Evolutionary conservation across 2,113 vertebrate species (phyloP).

Genomic region (Tamias sibiricus): DNA sequence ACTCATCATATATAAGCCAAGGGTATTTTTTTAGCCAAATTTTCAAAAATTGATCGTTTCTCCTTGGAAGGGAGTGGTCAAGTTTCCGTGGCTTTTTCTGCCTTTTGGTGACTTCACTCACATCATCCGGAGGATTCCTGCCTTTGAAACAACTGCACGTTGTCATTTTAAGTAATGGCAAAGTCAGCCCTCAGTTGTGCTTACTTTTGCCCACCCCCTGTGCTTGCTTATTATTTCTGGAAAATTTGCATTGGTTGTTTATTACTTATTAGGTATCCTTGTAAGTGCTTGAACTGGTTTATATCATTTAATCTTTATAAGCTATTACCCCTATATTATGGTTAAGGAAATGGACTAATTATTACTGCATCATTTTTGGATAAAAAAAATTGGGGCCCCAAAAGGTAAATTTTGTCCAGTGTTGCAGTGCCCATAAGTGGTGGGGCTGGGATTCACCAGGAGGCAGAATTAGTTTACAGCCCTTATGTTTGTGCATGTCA

Average conservation of each 20-base stretch:
- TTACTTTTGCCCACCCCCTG: not conserved
- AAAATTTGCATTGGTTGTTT: not conserved
- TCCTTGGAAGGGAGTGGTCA: constrained; percentile 74
- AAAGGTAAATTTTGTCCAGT: not conserved
- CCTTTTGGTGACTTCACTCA: constrained; percentile 59
- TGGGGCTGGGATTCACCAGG: not conserved
- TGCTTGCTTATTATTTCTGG: not conserved
- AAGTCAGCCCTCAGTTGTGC: not conserved
- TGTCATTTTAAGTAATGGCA: constrained; percentile 71
- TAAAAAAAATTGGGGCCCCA: not conserved
- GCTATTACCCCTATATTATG: not conserved
- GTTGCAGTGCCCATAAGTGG: not conserved
- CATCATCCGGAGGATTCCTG: constrained; percentile 67
- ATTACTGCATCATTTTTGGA: not conserved
- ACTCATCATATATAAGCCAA: constrained; percentile 85
- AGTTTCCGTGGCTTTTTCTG: constrained; percentile 64
- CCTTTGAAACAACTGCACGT: constrained; percentile 85
- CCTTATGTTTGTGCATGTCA: too few relatives aligned
- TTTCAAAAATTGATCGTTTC: constrained; percentile 82
- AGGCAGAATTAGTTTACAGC: not conserved
- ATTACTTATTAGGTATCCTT: not conserved
- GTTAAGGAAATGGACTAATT: not conserved
- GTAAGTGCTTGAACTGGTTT: not conserved
- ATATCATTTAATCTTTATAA: not conserved
- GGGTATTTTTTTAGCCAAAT: constrained; percentile 86